A percentile compares a stretch with the other conserved stretches of the same genome.
These are phyloP conservation scores for Argentina silus DNA, from an alignment of 2,797 vertebrate genomes.

Conservation along the genomic window DNA sequence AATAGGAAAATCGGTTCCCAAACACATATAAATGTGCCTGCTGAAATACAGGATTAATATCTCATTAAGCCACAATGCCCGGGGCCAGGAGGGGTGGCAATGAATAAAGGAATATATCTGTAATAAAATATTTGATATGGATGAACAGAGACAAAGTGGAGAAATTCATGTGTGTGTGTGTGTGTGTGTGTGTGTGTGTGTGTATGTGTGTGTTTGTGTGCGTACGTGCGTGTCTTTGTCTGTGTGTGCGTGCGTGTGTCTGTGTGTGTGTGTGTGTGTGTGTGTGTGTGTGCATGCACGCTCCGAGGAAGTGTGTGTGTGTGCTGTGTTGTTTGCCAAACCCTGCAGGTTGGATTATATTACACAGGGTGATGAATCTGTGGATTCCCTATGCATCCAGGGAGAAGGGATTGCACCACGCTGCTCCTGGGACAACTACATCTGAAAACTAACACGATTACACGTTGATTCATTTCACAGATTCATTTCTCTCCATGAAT, in stretches of 20 bases:
- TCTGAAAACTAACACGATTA: constrained; percentile 42
- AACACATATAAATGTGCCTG: not conserved
- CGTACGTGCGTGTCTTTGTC: not conserved
- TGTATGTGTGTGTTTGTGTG: not conserved
- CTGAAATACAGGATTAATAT: constrained; percentile 23
- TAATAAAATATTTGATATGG: constrained; percentile 42
- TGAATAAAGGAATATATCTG: constrained; percentile 34
- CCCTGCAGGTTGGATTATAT: constrained; percentile 35
- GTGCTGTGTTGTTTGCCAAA: constrained; percentile 16
- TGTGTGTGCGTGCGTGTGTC: not conserved
- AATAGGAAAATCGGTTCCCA: not conserved
- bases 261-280: not conserved
- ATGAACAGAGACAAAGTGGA: constrained; percentile 34
- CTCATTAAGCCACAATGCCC: constrained; percentile 29
- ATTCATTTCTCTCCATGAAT: constrained; percentile 46
- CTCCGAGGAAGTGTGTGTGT: not conserved
- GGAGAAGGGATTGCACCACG: constrained; percentile 35
- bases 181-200: constrained; percentile 2
- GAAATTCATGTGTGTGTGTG: constrained; percentile 8
- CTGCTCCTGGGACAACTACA: constrained; percentile 29
- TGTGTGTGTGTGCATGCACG: constrained; percentile 2
- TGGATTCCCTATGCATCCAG: constrained; percentile 24
- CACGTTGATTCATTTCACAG: constrained; percentile 30
- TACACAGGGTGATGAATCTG: constrained; percentile 30
- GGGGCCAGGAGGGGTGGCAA: not conserved